Percentiles rank a stretch among this genome's conserved stretches.
Evolutionary conservation across 2,797 vertebrate genomes (phyloP).

Genomic region (Sarcophilus harrisii): DNA sequence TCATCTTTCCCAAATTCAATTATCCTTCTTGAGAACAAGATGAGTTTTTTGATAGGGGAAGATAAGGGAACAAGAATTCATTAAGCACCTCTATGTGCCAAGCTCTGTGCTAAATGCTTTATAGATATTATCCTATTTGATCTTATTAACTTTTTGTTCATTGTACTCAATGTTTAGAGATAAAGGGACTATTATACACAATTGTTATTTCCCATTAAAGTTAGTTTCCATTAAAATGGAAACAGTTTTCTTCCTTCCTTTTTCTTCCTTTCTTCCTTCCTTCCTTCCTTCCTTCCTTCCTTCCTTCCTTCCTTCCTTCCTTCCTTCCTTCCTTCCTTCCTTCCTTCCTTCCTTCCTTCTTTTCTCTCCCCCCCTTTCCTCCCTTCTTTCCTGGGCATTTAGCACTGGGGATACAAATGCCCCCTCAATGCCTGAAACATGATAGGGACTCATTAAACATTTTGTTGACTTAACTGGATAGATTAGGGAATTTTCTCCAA

Average conservation of each 20-base stretch:
- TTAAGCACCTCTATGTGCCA: background rate
- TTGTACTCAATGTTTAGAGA: background rate
- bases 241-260: background rate
- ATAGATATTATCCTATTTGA: background rate
- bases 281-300: background rate
- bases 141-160: background rate
- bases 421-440: background rate
- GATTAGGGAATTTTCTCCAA: background rate
- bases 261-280: too few species aligned
- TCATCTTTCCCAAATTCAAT: background rate
- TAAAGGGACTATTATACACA: background rate
- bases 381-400: background rate
- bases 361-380: background rate
- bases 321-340: background rate
- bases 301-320: background rate
- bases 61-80: background rate
- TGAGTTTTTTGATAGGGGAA: background rate
- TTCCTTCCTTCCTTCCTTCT: background rate
- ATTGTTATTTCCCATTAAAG: background rate
- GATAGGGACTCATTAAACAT: background rate
- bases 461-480: background rate
- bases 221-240: background rate
- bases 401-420: background rate
- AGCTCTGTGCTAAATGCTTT: background rate
- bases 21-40: background rate